Base-by-base conservation (phyloP, 2,888 invertebrate species). In the Artemia sp. region DNA sequence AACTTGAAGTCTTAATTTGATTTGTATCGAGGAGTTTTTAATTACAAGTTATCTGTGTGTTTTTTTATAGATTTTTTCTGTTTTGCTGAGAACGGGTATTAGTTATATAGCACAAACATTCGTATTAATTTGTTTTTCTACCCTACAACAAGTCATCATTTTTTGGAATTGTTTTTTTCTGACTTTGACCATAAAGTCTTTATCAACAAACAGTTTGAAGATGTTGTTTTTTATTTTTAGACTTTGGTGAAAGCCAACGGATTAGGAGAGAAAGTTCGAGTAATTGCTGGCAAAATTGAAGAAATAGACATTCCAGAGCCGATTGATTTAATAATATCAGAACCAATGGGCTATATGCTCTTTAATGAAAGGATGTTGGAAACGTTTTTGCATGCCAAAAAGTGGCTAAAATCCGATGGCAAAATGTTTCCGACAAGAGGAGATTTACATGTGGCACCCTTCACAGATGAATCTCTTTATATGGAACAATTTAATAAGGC, bases 331-430 rank as follows among this genome's bases (percentile, higher is more conserved):
- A 96, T 98, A 75, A 92, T 98, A 74, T 96, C 95, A 2, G 98
- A 98, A 80, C 97, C 97, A 0, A 98, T 98, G 97, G 97, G 97
- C n/a, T 98, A 98, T 78, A 97, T 98, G 97, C 81, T 98, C 70
- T 95, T 95, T 79, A 98, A 98, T 81, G 97, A 98, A 79, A 84
- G 97, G 73, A 98, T 98, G 98, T 82, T 98, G 74, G 98, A 98
- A 81, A 95, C 95, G 0, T 98, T 93, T 81, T 82, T 98, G 72
- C 97, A 97, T 82, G 96, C 97, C 6, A 93, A 97, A 77, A 97
- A 97, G 78, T 98, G 96, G 93, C 82, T 97, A 58, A 88, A 88
- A 79, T 90, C 90, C 38, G 82, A 82, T 77, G 95, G 95, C 70
- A 90, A 91, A 81, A 97, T 98, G 97, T 98, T 91, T 79, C 98